Conservation (phyloP, 2,113 vertebrate genomes). For the Sminthopsis crassicaudata region DNA sequence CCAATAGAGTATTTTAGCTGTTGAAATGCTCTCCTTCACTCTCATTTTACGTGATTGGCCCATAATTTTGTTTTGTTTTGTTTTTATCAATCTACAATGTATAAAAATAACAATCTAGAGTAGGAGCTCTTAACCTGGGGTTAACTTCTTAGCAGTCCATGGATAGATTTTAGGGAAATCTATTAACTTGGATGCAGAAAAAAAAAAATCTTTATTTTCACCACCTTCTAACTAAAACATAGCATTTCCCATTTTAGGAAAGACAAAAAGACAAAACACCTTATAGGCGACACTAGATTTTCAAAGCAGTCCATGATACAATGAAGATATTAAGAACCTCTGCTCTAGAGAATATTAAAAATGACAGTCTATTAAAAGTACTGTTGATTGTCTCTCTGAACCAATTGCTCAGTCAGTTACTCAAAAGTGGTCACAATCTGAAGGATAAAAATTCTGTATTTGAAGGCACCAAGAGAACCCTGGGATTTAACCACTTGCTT, state of each 20-base stretch:
- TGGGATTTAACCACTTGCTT: neutral
- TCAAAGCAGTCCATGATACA: slow-evolving; percentile 5
- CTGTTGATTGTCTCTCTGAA: neutral
- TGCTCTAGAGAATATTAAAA: neutral
- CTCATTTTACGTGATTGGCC: neutral
- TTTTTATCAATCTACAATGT: neutral
- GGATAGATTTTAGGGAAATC: neutral
- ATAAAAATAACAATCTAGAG: neutral
- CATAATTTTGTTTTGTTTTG: neutral
- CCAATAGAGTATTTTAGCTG: neutral
- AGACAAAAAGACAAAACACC: neutral
- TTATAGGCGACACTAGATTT: neutral
- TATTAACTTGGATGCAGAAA: neutral
- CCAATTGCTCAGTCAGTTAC: neutral
- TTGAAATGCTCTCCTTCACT: neutral
- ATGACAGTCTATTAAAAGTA: neutral
- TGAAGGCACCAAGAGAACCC: neutral
- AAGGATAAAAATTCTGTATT: neutral
- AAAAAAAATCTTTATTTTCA: slow-evolving; percentile 27
- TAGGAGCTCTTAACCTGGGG: neutral
- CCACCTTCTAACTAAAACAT: slow-evolving; percentile 9
- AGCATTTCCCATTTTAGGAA: neutral
- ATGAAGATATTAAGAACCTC: neutral
- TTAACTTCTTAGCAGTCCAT: neutral
- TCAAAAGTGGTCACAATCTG: neutral